Conservation (phyloP, 2,888 invertebrate genomes). For the Dasypogon diadema region DNA sequence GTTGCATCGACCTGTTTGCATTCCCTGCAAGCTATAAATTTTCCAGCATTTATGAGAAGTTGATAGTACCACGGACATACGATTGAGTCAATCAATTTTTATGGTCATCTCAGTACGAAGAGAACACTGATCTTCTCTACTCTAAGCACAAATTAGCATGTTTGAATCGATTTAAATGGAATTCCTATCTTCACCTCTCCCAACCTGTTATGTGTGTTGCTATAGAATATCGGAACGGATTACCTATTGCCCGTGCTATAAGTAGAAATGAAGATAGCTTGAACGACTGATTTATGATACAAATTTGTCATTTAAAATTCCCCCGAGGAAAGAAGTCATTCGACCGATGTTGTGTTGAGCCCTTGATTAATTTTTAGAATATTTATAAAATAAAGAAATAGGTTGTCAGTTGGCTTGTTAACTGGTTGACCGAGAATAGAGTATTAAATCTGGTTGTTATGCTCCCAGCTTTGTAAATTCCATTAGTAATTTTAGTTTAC, state of each 20-base stretch:
- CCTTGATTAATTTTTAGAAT: not conserved
- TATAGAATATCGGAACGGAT: not conserved
- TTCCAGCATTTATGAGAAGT: slow-evolving; percentile 9
- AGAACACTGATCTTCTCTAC: slow-evolving; percentile 17
- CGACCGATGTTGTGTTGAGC: not conserved
- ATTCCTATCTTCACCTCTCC: slow-evolving; percentile 18
- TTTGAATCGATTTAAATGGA: slow-evolving; percentile 40
- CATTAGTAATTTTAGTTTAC: no score
- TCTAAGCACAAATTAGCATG: slow-evolving; percentile 36
- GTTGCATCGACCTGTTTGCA: slow-evolving; percentile 14
- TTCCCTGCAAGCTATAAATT: not conserved
- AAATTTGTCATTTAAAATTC: slow-evolving; percentile 22
- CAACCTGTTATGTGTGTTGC: not conserved
- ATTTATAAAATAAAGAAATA: no score
- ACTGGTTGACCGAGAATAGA: no score
- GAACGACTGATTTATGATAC: slow-evolving; percentile 14
- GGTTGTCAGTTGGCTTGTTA: no score
- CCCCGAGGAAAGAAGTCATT: not conserved
- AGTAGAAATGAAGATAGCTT: not conserved
- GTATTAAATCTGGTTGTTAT: no score
- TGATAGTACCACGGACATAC: not conserved
- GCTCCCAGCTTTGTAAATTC: no score
- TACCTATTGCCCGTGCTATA: not conserved
- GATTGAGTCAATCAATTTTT: slow-evolving; percentile 36
- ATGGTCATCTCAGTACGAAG: slow-evolving; percentile 19